These are phyloP conservation scores for Gambelia wislizenii DNA, from an alignment of 2,797 vertebrate genomes.

Conservation along the genomic window DNA sequence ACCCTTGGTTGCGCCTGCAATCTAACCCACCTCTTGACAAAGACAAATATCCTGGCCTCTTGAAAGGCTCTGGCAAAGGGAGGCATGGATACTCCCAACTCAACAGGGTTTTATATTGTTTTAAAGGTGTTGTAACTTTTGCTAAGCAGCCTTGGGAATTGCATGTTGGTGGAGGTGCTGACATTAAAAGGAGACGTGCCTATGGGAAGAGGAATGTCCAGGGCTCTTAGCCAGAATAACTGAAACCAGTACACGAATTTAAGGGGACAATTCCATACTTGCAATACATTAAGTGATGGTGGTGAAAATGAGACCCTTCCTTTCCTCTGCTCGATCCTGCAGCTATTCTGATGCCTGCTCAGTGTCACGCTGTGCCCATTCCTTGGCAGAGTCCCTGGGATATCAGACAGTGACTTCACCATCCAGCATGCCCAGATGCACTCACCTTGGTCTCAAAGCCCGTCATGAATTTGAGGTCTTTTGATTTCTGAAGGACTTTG, in stretches of 20 bases:
- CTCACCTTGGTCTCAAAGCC: conserved; percentile 92
- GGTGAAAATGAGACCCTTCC: background rate
- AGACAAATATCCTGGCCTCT: background rate
- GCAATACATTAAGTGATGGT: too few species aligned
- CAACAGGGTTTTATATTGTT: too few species aligned
- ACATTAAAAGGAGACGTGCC: background rate
- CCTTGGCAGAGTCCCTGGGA: background rate
- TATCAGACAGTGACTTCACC: too few species aligned
- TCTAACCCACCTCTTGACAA: background rate
- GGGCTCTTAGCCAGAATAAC: background rate
- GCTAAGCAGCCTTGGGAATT: background rate
- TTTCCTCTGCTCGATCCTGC: background rate
- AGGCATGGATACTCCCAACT: too few species aligned
- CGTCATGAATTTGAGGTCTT: conserved; percentile 89
- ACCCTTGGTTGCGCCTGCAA: background rate
- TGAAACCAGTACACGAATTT: too few species aligned
- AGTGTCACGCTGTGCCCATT: background rate
- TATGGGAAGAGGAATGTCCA: background rate
- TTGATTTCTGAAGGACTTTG: conserved; percentile 88
- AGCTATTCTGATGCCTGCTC: too few species aligned
- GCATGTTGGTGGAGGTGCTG: background rate
- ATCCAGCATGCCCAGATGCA: too few species aligned
- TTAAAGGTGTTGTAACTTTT: background rate
- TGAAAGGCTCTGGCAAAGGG: background rate
- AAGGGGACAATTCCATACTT: background rate